Percentiles rank a stretch among this genome's conserved stretches.
phyloP scores from a whole-genome alignment of 1,140 invertebrate species.

The Whitmania pigra region DNA sequence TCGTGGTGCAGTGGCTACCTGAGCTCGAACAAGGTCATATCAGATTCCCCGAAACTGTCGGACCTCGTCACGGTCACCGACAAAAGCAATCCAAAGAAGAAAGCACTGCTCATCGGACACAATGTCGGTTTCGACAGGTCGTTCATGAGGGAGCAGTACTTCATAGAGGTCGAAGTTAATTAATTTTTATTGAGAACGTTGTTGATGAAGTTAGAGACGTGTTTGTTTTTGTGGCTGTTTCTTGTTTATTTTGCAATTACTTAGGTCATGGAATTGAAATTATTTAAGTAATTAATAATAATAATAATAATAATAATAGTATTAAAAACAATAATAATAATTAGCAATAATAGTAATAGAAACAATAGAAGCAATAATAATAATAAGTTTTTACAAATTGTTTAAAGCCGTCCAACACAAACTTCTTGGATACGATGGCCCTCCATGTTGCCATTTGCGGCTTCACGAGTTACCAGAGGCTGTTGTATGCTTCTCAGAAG shows the following conservation, averaged over 20 bases:
- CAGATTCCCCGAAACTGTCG: constrained; percentile 55
- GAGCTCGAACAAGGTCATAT: constrained; percentile 32
- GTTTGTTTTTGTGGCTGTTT: too few species aligned
- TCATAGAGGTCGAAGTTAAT: constrained; percentile 30
- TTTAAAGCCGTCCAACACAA: constrained; percentile 51
- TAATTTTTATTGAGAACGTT: too few species aligned
- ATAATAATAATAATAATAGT: too few species aligned
- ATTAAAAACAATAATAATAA: too few species aligned
- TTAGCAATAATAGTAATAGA: too few species aligned
- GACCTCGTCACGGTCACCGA: constrained; percentile 58
- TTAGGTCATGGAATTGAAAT: too few species aligned
- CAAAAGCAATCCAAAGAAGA: not conserved
- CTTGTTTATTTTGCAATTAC: too few species aligned
- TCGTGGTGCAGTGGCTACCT: constrained; percentile 52
- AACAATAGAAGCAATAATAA: too few species aligned
- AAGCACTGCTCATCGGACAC: constrained; percentile 69
- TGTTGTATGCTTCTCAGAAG: constrained; percentile 38
- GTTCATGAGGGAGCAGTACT: constrained; percentile 83
- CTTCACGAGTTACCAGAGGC: constrained; percentile 80
- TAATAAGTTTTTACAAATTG: not conserved
- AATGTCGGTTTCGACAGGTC: constrained; percentile 91
- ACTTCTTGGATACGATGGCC: constrained; percentile 96
- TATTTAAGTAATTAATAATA: too few species aligned
- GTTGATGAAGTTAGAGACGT: too few species aligned
- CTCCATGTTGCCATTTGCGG: constrained; percentile 86